Evolutionary conservation across 2,797 vertebrate genomes (phyloP), one percentile per base, ranked within the genome.

Genomic region (Pseudochaenichthys georgianus): DNA sequence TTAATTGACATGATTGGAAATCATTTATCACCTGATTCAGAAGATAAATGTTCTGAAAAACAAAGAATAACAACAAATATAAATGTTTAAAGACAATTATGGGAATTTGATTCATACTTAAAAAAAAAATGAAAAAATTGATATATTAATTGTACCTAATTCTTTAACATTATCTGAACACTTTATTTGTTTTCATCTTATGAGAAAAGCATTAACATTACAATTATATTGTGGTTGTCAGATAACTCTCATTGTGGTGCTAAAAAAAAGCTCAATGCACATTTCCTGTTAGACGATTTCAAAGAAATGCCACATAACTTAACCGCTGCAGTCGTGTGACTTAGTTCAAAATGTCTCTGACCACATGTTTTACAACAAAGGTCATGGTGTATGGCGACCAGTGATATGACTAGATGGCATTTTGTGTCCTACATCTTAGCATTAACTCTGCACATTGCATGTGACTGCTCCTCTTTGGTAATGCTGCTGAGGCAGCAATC

Each of bases 301-400:
- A 81, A 82, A 85, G 82, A 89, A 86, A 74, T 51, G 60, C 48
- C 68, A 65, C 80, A 70, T 31, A 67, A 75, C 38, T 61, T 45
- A 73, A 74, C 67, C 9, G 23, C 70, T 79, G 47, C 70, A 65
- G 52, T 60, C 5, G 48, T 76, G 34, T 78, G 65, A 64, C 34
- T 73, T 28, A 28, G 34, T 41, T 72, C 42, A 75, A 75, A 86
- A 87, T 74, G 70, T 42, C 60, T 65, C 75, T 66, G 47, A 90
- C 70, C 81, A 69, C 85, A 85, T 38, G 51, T 74, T 72, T 74
- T 50, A 74, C 69, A 73, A 81, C 54, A 23, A 48, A 73, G 62
- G 73, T 65, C 43, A 41, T 50, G 5, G 52, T 13, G n/a, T 28
- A 60, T 61, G 54, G 41, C 63, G 51, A 81, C 61, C 65, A 47